Percentiles rank a stretch among this genome's conserved stretches.
Conservation (phyloP, 1,140 invertebrate species). For the Dolichoris vasculosae region DNA sequence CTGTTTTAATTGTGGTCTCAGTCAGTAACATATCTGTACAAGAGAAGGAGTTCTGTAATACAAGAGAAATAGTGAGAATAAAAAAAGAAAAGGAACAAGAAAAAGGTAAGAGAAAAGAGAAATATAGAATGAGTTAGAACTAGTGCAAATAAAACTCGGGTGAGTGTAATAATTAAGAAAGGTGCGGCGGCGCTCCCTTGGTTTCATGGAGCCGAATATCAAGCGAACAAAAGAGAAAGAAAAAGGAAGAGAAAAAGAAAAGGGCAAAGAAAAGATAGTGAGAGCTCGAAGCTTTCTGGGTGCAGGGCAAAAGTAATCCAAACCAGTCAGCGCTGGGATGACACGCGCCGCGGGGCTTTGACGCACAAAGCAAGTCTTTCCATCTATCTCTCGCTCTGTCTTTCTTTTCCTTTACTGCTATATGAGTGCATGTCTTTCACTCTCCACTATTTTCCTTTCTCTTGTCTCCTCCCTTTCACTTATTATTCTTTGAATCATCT, state of each 20-base stretch:
- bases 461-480: background rate
- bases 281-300: background rate
- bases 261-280: background rate
- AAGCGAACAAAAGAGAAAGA: background rate
- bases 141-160: slow-evolving; percentile 25
- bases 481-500: background rate
- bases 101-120: background rate
- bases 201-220: slow-evolving; percentile 13
- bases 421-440: too few relatives aligned
- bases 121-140: slow-evolving; percentile 6
- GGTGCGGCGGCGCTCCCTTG: background rate
- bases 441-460: background rate
- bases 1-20: too few relatives aligned
- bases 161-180: slow-evolving; percentile 24
- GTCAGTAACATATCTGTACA: too few relatives aligned
- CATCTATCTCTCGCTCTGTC: slow-evolving; percentile 18
- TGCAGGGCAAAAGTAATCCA: slow-evolving; percentile 7
- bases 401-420: background rate
- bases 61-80: too few relatives aligned
- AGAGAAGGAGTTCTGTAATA: too few relatives aligned
- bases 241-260: background rate
- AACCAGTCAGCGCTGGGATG: slow-evolving; percentile 21
- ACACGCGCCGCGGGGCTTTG: slow-evolving; percentile 32
- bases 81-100: background rate
- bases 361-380: slow-evolving; percentile 20